These are phyloP conservation scores for Furnarius figulus DNA, from an alignment of 2,113 vertebrate genomes.

Conservation along the genomic window DNA sequence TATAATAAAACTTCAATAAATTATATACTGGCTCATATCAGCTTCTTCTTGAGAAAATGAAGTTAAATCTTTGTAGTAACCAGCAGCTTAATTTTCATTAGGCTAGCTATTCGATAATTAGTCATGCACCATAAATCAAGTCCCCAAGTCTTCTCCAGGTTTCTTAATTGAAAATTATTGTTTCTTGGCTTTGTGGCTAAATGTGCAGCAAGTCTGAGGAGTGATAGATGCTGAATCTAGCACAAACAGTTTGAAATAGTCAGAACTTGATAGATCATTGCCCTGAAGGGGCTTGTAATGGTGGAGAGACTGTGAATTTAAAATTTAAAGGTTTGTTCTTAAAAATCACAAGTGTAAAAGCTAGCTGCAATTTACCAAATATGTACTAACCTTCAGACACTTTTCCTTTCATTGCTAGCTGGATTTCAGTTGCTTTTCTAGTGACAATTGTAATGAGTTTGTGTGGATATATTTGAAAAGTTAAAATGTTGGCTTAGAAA, in stretches of 20 bases:
- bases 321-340: conserved; percentile 83
- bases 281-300: conserved; percentile 84
- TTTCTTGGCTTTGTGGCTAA: conserved; percentile 85
- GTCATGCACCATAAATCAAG: conserved; percentile 97
- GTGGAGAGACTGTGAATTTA: conserved; percentile 83
- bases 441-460: neutral
- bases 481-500: conserved; percentile 19
- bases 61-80: conserved; percentile 85
- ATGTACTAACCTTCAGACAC: conserved; percentile 19
- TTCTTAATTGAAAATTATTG: conserved; percentile 97
- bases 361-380: conserved; percentile 47
- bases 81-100: conserved; percentile 89
- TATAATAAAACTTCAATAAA: conserved; percentile 66
- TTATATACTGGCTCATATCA: conserved; percentile 73
- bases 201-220: conserved; percentile 82
- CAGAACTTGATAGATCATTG: conserved; percentile 94
- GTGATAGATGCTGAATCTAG: conserved; percentile 93
- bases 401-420: conserved; percentile 26
- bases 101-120: conserved; percentile 89
- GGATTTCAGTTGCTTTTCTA: conserved; percentile 1
- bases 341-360: conserved; percentile 68
- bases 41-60: conserved; percentile 83
- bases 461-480: conserved; percentile 24
- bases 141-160: conserved; percentile 88
- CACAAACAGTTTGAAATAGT: conserved; percentile 95